Percentiles rank a stretch among this genome's conserved stretches.
These are phyloP conservation scores for Porites divaricata DNA, from an alignment of 92 coral and sea anemone species.

Conservation along the genomic window DNA sequence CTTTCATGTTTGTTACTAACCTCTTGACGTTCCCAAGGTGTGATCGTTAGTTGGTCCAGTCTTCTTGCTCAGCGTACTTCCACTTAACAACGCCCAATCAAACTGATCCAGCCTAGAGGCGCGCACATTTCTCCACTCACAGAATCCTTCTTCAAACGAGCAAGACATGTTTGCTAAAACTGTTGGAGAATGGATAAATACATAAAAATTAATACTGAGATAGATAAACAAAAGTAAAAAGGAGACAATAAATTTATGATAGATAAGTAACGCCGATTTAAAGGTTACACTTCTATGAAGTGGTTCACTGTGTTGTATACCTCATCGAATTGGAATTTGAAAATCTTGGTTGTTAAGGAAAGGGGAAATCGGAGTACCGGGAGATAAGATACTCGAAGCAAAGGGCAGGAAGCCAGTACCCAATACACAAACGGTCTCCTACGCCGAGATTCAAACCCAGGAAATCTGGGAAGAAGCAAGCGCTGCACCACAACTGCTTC, in stretches of 20 bases:
- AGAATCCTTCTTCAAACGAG: slow-evolving; percentile 77
- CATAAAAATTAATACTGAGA: too few species aligned
- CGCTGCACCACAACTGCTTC: too few species aligned
- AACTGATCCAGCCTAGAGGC: slow-evolving; percentile 57
- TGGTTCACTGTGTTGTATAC: neutral
- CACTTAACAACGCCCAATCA: slow-evolving; percentile 70
- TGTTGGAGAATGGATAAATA: slow-evolving; percentile 13
- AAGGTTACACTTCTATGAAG: too few species aligned
- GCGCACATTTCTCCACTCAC: slow-evolving; percentile 73
- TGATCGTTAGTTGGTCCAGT: slow-evolving; percentile 84
- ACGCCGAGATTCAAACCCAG: too few species aligned
- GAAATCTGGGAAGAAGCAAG: too few species aligned
- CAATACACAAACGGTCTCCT: too few species aligned
- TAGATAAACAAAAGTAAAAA: too few species aligned
- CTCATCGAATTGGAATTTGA: neutral
- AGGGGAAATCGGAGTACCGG: neutral
- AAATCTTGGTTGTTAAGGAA: neutral
- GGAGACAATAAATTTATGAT: too few species aligned
- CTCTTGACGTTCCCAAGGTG: slow-evolving; percentile 66
- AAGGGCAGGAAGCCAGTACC: too few species aligned
- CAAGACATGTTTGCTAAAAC: slow-evolving; percentile 72
- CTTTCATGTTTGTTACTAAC: slow-evolving; percentile 27
- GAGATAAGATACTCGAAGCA: too few species aligned
- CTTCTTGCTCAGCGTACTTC: slow-evolving; percentile 73
- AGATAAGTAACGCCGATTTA: too few species aligned